Percentiles rank a stretch among this genome's conserved stretches.
These are phyloP conservation scores for Stercorarius parasiticus DNA, from an alignment of 2,113 vertebrate species.

Conservation along the genomic window DNA sequence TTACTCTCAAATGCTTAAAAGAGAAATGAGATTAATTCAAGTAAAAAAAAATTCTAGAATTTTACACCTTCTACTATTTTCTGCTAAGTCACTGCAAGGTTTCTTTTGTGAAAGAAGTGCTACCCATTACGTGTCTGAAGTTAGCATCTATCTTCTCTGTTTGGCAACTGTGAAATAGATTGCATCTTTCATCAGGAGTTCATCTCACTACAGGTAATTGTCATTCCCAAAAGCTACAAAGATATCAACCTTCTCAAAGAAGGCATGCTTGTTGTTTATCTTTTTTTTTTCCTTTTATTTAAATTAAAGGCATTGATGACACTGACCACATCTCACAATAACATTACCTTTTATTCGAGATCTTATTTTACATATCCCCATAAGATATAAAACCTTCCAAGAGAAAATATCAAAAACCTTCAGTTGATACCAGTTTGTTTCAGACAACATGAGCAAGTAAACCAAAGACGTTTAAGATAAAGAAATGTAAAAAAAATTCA, in stretches of 20 bases:
- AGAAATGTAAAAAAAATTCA: slow-evolving; percentile 17
- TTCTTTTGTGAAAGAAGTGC: not conserved
- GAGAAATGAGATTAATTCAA: not conserved
- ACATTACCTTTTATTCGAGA: slow-evolving; percentile 77
- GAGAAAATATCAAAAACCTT: slow-evolving; percentile 78
- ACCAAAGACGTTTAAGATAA: slow-evolving; percentile 46
- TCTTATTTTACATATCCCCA: slow-evolving; percentile 78
- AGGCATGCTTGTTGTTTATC: not conserved
- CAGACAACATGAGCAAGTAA: slow-evolving; percentile 60
- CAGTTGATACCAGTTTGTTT: slow-evolving; percentile 63
- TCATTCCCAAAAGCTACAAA: not conserved
- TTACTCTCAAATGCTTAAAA: not conserved
- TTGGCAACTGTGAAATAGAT: not conserved
- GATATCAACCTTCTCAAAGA: not conserved
- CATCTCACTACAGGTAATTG: not conserved
- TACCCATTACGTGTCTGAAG: not conserved
- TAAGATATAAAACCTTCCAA: slow-evolving; percentile 79
- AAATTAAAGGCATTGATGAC: not conserved
- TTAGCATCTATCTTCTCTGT: not conserved
- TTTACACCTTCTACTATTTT: not conserved
- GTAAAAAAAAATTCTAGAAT: not conserved
- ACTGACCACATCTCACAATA: slow-evolving; percentile 35
- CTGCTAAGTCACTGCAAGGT: not conserved
- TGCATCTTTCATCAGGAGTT: not conserved
- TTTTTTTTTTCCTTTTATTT: not conserved